Evolutionary conservation across 2,888 invertebrate species (phyloP), one percentile per base, ranked within the genome.

Genomic region (Branchipolynoe longqiensis): DNA sequence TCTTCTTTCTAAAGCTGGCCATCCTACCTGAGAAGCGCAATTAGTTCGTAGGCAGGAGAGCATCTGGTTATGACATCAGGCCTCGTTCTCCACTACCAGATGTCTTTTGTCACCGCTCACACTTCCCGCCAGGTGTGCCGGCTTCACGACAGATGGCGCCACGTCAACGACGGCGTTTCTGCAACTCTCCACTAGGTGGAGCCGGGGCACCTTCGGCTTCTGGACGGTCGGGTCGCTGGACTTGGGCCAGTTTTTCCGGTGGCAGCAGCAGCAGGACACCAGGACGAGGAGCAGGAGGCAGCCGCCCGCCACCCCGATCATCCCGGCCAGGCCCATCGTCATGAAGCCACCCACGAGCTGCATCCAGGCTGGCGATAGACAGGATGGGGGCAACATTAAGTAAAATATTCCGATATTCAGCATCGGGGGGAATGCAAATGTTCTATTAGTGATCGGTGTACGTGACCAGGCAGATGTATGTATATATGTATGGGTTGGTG

Each of bases 301-400:
- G 33, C 59, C 59, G 48, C 59, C 62, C 28, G 64, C 84, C n/a
- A 73, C 64, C 1, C 84, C 84, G 14, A 84, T 84, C 73, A 84
- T 84, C 3, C 84, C 84, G 12, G 84, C 84, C 22, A 84, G 69
- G 3, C 84, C 84, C 84, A 84, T 84, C 12, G 84, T 84, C 84
- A 84, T 48, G 31, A 84, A 62, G 69, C 69, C 48, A 2, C 84
- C 84, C 54, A 84, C 48, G 31, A 84, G 31, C 41, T 62, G 84
- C 84, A 62, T 59, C 84, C 84, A 84, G 0, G 69, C 84, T 84
- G 73, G 22, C 28, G 25, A 38, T 12, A 83, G n/a, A 58, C 12
- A 4, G 25, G 58, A 58, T 14, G 4, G 58, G 4, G 4, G n/a
- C n/a, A n/a, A n/a, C n/a, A n/a, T n/a, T n/a, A n/a, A n/a, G n/a